Evolutionary conservation across 2,113 vertebrate species (phyloP).

Genomic region (Callipepla squamata): DNA sequence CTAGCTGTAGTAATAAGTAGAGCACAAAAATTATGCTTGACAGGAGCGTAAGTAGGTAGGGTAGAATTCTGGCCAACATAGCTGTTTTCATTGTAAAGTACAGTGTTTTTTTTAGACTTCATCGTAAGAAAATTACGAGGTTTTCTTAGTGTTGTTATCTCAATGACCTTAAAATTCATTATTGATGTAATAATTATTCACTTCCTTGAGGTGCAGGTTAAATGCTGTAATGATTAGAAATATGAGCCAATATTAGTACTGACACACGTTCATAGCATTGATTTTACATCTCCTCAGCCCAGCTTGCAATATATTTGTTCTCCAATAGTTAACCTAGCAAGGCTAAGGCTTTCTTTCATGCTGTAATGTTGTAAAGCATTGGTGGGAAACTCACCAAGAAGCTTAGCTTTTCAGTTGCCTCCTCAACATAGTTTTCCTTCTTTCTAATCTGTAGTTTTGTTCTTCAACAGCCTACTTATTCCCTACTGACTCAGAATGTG

Average conservation of each 20-base stretch:
- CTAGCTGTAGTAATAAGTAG: not conserved
- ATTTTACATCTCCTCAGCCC: conserved; percentile 32
- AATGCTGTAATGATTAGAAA: conserved; percentile 39
- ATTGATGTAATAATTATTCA: conserved; percentile 39
- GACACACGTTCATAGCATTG: conserved; percentile 34
- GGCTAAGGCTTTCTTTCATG: not conserved
- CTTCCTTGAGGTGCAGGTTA: conserved; percentile 33
- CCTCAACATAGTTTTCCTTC: not conserved
- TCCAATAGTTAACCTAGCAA: conserved; percentile 10
- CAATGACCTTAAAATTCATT: not conserved
- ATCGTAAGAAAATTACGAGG: not conserved
- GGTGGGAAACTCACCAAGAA: not conserved
- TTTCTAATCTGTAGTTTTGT: not conserved
- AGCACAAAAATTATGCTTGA: not conserved
- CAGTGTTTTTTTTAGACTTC: not conserved
- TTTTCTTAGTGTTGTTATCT: not conserved
- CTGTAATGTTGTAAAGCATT: not conserved
- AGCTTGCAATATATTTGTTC: conserved; percentile 32
- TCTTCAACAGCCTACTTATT: not conserved
- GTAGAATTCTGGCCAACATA: not conserved
- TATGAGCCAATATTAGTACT: conserved; percentile 43
- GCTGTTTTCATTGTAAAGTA: not conserved
- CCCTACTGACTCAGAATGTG: not conserved
- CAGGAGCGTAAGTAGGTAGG: not conserved
- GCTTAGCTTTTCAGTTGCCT: not conserved